A percentile compares a stretch with the other conserved stretches of the same genome.
Conservation (phyloP, 2,797 vertebrate genomes). For the Sarcophilus harrisii region DNA sequence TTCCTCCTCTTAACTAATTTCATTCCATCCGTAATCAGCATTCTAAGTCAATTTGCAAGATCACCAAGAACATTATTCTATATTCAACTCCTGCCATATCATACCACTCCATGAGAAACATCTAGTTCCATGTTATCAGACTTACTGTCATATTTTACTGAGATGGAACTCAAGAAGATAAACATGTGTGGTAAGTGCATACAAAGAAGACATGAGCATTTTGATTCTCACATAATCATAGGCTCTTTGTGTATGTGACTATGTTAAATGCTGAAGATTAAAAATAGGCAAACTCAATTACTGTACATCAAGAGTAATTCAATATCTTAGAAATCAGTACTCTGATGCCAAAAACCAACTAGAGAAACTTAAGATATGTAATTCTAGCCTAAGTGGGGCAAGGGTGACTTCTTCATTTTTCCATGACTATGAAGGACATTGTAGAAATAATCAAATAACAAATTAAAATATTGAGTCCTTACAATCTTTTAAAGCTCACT, state of each 20-base stretch:
- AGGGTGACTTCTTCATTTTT: not conserved
- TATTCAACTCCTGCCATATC: not conserved
- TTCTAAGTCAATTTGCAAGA: not conserved
- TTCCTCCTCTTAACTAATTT: not conserved
- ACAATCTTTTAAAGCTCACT: not conserved
- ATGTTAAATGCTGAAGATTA: not conserved
- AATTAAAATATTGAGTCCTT: not conserved
- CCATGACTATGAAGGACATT: not conserved
- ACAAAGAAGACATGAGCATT: not conserved
- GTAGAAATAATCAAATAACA: not conserved
- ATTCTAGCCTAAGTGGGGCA: not conserved
- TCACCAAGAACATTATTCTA: not conserved
- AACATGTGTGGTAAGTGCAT: not conserved
- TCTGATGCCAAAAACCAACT: not conserved
- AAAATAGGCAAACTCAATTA: not conserved
- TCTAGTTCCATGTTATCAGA: not conserved
- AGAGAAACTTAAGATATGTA: not conserved
- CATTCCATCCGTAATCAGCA: not conserved
- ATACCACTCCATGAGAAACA: not conserved
- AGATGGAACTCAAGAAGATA: not conserved
- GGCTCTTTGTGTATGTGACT: not conserved
- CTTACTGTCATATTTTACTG: not conserved
- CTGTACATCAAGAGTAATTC: not conserved
- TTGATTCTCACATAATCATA: not conserved
- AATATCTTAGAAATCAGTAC: not conserved